Base-by-base conservation (phyloP, 2,113 vertebrate species). In the Mormoops blainvillei region DNA sequence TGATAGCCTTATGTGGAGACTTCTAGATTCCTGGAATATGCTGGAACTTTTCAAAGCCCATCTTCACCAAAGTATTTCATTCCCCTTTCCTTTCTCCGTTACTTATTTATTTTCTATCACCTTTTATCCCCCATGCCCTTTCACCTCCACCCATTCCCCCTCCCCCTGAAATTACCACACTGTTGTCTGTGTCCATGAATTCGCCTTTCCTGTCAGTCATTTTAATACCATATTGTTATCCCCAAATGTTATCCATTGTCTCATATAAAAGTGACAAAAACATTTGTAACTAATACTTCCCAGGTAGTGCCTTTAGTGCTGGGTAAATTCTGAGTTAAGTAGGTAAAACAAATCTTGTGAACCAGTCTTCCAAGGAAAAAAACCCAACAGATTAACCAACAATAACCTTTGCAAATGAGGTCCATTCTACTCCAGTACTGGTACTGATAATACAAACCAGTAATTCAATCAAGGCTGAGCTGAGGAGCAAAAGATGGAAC, bases 301-400 rank as follows among this genome's bases (percentile, higher is more conserved):
- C 26, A 56, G 81, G 18, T 54, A 76, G 15, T 52, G 24, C 26
- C 36, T 74, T 89, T 43, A 82, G 31, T 41, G 1, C 11, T 87
- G 33, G 11, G 10, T 86, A 31, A 80, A 22, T 89, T 86, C 33
- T 68, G 24, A 91, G 28, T 94, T 78, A 38, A 10, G 1, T 54
- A 95, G 14, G 88, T 88, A 89, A 94, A 86, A 89, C 31, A 89
- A 70, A 89, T 94, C 22, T 65, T 90, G 56, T 58, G 61, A 91
- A 33, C 7, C 16, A 78, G 8, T 45, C 45, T 92, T 94, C 8
- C 3, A 31, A 80, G 41, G 38, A 95, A 61, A 31, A 19, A 76
- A 31, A 28, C 7, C 33, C 50, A 91, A 58, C 36, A 86, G 11
- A 87, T 50, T 36, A 73, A 88, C 28, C 12, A 52, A 83, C 31